Percentiles rank a stretch among this genome's conserved stretches.
Evolutionary conservation across 2,113 vertebrate species (phyloP).

Genomic region (Setophaga coronata): DNA sequence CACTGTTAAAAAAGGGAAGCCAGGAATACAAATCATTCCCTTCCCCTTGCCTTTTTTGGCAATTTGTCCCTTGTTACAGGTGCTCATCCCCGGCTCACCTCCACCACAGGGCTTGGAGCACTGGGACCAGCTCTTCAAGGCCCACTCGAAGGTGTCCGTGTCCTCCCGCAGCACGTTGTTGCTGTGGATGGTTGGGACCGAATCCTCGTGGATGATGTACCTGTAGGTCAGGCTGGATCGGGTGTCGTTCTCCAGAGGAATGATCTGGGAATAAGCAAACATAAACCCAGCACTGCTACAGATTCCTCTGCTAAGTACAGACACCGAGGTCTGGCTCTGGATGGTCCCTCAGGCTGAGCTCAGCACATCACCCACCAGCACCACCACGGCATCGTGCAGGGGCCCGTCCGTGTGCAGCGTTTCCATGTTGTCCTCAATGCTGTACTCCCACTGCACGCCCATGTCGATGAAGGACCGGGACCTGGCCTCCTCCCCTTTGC

Average conservation of each 20-base stretch:
- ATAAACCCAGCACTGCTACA: neutral
- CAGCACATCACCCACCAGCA: conserved; percentile 80
- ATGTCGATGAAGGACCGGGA: conserved; percentile 92
- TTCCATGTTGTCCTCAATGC: conserved; percentile 85
- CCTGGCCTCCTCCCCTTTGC: conserved; percentile 88
- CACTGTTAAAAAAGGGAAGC: neutral
- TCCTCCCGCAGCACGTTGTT: conserved; percentile 97
- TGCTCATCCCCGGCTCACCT: conserved; percentile 73
- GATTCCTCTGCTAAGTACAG: neutral
- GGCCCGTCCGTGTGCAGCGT: conserved; percentile 93
- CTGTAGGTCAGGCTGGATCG: conserved; percentile 91
- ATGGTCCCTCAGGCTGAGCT: neutral
- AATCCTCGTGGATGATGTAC: conserved; percentile 97
- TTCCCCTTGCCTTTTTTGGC: neutral
- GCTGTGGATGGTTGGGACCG: conserved; percentile 87
- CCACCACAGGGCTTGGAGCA: conserved; percentile 92
- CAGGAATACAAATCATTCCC: neutral
- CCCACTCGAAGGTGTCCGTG: conserved; percentile 89
- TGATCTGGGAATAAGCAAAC: conserved; percentile 77
- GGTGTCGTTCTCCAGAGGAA: conserved; percentile 92
- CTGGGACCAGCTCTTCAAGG: conserved; percentile 95
- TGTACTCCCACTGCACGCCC: conserved; percentile 95
- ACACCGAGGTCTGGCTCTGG: neutral
- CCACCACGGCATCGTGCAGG: conserved; percentile 86
- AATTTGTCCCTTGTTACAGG: neutral